phyloP scores from a whole-genome alignment of 2,888 invertebrate genomes.

The Iselma pallidipennis region DNA sequence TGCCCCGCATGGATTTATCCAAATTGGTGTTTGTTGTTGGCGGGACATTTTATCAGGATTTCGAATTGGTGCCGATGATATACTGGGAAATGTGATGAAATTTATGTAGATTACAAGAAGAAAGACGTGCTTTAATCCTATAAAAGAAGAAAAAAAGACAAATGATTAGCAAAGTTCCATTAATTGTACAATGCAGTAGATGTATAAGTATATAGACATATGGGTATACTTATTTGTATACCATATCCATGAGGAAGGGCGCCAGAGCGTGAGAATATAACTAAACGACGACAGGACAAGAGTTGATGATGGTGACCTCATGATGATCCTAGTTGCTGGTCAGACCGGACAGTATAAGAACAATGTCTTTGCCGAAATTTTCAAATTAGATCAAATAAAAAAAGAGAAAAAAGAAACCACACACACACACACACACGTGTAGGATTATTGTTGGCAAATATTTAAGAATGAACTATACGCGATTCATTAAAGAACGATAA shows the following conservation, averaged over 20 bases:
- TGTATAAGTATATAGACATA: no score
- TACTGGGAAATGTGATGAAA: constrained; percentile 49
- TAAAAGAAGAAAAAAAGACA: constrained; percentile 42
- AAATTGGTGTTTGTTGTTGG: constrained; percentile 41
- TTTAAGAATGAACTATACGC: constrained; percentile 42
- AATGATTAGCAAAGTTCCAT: neutral
- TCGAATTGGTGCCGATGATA: constrained; percentile 49
- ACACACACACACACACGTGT: constrained; percentile 19
- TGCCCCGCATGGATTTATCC: constrained; percentile 60
- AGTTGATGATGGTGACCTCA: no score
- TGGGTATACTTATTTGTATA: neutral
- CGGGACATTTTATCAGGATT: constrained; percentile 8
- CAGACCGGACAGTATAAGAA: constrained; percentile 33
- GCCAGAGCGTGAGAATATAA: constrained; percentile 53
- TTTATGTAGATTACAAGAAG: constrained; percentile 53
- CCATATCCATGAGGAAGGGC: constrained; percentile 47
- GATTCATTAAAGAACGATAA: constrained; percentile 45
- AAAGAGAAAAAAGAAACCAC: neutral
- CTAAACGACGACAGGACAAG: no score
- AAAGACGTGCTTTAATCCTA: constrained; percentile 57
- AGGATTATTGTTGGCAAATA: constrained; percentile 42
- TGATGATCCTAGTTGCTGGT: constrained; percentile 38
- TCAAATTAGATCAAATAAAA: neutral
- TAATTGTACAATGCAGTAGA: no score
- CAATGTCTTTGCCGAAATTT: constrained; percentile 23